Percentiles rank a stretch among this genome's conserved stretches.
Evolutionary conservation across 1,140 invertebrate species (phyloP).

Genomic region (Hirudo medicinalis): DNA sequence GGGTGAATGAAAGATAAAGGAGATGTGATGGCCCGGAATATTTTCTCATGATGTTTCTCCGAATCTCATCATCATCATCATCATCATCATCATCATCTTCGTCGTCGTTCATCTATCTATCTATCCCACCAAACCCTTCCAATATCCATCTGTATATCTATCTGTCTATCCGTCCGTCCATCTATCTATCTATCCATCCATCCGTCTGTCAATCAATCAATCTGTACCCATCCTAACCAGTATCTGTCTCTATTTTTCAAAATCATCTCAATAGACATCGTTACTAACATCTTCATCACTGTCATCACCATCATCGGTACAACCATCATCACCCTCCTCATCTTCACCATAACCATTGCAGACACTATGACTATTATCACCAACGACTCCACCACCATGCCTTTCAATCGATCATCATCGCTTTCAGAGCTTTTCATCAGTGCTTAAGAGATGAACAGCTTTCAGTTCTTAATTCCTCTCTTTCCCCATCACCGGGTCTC

Average conservation of each 20-base stretch:
- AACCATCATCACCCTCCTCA: not conserved
- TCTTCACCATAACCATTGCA: not conserved
- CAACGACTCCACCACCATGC: not conserved
- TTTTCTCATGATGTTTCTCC: not conserved
- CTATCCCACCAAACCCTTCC: not conserved
- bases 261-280: not conserved
- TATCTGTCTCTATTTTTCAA: no score
- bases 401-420: not conserved
- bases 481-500: not conserved
- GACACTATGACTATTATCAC: not conserved
- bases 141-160: not conserved
- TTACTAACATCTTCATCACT: not conserved
- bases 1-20: not conserved
- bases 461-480: not conserved
- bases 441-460: not conserved
- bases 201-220: no score
- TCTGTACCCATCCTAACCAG: no score
- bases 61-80: not conserved
- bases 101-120: not conserved
- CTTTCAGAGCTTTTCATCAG: conserved; percentile 6
- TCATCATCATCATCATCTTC: not conserved
- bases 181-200: not conserved
- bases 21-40: not conserved
- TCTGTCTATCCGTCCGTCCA: not conserved
- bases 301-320: not conserved